A percentile compares a stretch with the other conserved stretches of the same genome.
Evolutionary conservation across 2,888 invertebrate species (phyloP).

Genomic region (Coremacera marginata): DNA sequence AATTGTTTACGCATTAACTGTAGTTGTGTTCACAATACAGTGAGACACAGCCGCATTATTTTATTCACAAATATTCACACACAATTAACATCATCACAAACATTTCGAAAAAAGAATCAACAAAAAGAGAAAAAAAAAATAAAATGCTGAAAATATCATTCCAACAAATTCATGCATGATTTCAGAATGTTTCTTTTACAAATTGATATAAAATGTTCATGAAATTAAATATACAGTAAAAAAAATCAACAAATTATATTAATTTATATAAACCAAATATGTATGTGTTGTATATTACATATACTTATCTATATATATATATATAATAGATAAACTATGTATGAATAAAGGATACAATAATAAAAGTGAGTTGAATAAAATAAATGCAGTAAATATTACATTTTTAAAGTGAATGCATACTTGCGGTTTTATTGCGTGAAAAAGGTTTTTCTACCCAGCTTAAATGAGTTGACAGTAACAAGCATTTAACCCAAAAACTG

Average conservation of each 20-base stretch:
- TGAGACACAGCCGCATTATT: background rate
- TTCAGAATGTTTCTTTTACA: slow-evolving; percentile 7
- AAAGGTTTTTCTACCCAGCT: slow-evolving; percentile 9
- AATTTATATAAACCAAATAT: slow-evolving; percentile 41
- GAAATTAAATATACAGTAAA: background rate
- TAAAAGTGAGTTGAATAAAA: slow-evolving; percentile 44
- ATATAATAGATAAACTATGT: slow-evolving; percentile 32
- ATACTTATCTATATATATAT: slow-evolving; percentile 39
- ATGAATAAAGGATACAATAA: slow-evolving; percentile 48
- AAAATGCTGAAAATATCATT: slow-evolving; percentile 42
- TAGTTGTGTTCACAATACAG: background rate
- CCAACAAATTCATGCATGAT: slow-evolving; percentile 4
- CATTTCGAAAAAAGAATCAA: slow-evolving; percentile 44
- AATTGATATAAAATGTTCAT: slow-evolving; percentile 23
- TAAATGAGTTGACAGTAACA: too few relatives aligned
- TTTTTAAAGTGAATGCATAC: slow-evolving; percentile 42
- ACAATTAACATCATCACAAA: slow-evolving; percentile 35
- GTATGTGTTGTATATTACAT: slow-evolving; percentile 55
- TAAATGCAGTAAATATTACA: slow-evolving; percentile 39
- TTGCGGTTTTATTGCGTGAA: slow-evolving; percentile 5
- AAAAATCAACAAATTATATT: background rate
- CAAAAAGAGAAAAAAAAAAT: background rate
- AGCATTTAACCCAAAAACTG: too few relatives aligned
- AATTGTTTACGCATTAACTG: background rate
- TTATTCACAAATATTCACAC: slow-evolving; percentile 49